Evolutionary conservation across 1,140 invertebrate species (phyloP), one percentile per base, ranked within the genome.

Genomic region (Agraylea sexmaculata): DNA sequence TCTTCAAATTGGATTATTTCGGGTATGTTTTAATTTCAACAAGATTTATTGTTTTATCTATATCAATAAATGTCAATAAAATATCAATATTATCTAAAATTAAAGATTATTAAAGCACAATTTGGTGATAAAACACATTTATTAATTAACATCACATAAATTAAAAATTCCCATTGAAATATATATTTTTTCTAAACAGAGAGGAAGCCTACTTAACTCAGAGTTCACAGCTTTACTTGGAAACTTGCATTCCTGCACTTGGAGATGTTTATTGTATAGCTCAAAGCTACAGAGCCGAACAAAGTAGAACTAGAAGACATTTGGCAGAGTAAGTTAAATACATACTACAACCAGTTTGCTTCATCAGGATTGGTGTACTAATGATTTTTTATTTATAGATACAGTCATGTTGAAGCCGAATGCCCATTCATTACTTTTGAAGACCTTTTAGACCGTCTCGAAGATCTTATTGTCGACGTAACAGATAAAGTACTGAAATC

Each of bases 221-320:
- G 66, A 95, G 90, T 55, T 98, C 93, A 6, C 95, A 99, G 59
- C 69, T 99, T n/a, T 99, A 99, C 62, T 70, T 99, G 52, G 95
- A 99, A 71, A 98, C 95, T 0, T 90, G 86, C 54, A 59, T 97
- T 46, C 86, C 95, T 18, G 77, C 91, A 4, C 69, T 99, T 59
- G 95, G 89, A 4, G 93, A 99, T 71, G 92, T 95, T 21, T 99
- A 87, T 60, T 96, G 91, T 60, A 87, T 99, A 49, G 87, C 93
- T 2, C 90, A 97, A 63, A 96, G 91, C 29, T 99, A 99, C 62
- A 72, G 95, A 51, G 95, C 95, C 0, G 96, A 99, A 59, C 88
- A 94, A 59, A 97, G 92, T 18, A 71, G 94, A 43, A 99, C 96
- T 0, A 70, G 96, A 37, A 71, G 96, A 43, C 96, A 99, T 80